Evolutionary conservation across 2,797 vertebrate species (phyloP), one percentile per base, ranked within the genome.

Genomic region (Eupleurogrammus muticus): DNA sequence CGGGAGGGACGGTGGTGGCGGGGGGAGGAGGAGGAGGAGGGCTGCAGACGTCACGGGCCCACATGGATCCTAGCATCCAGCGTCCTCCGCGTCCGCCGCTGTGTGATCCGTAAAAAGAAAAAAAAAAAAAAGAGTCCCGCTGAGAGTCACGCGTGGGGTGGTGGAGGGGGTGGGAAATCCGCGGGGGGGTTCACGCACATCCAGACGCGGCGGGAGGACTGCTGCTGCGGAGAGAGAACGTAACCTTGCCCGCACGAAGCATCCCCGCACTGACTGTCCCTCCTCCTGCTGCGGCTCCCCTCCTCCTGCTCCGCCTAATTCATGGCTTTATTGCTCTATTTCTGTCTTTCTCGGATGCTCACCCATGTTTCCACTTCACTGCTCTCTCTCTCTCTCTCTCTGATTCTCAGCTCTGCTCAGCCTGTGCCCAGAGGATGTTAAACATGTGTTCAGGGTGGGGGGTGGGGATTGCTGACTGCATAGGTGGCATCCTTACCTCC

Each of bases 371-470:
- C 89, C 89, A 90, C 87, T 75, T 81, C 87, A 66, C 80, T 83
- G 81, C 81, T 46, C 87, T 13, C 80, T 62, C 86, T 69, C 84
- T 55, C 66, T 75, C 67, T 56, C 79, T 65, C 83, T 73, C 51
- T 76, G 32, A 57, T 76, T 85, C 86, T 90, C 85, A 80, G 82
- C 88, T 80, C 20, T n/a, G 69, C 78, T 84, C 86, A 62, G 82
- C 80, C 83, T 63, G 66, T 84, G 87, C 89, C 91, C 86, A 83
- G 85, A 88, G 91, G 89, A 91, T 86, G 90, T 71, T 82, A 68
- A 91, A 86, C 92, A 93, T 92, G 90, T 92, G 92, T 89, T 88
- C 28, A 70, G 83, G 89, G 84, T 87, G 90, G 91, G 90, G 90
- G 90, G 85, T 86, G 85, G 89, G 85, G 75, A 72, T 71, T 70